A percentile compares a stretch with the other conserved stretches of the same genome.
These are phyloP conservation scores for Oreochromis grahami DNA, from an alignment of 2,797 vertebrate genomes.

Conservation along the genomic window DNA sequence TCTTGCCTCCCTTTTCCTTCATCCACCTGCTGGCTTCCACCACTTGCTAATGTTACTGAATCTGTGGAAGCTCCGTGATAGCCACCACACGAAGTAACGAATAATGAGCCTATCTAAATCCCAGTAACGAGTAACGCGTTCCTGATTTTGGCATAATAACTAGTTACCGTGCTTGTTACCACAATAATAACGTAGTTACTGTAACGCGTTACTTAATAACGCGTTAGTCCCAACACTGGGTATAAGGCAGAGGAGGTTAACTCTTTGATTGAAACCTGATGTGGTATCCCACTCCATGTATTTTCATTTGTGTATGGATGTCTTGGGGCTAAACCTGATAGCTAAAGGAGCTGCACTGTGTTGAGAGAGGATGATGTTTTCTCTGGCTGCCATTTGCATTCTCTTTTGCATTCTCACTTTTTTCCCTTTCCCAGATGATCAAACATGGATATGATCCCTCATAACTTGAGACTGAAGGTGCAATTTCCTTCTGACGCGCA, in stretches of 20 bases:
- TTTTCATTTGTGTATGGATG: background rate
- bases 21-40: no score
- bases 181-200: no score
- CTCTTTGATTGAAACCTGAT: background rate
- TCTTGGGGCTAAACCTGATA: background rate
- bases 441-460: background rate
- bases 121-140: no score
- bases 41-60: no score
- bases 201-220: no score
- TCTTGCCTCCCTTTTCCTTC: no score
- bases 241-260: background rate
- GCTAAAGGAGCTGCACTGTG: background rate
- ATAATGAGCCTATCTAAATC: no score
- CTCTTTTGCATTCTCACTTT: background rate
- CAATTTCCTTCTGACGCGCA: fast-evolving
- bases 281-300: background rate
- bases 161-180: no score
- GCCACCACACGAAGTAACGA: no score
- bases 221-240: background rate
- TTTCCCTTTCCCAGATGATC: background rate
- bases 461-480: background rate
- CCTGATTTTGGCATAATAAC: no score
- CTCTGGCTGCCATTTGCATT: background rate
- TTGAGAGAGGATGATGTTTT: background rate
- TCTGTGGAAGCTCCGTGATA: no score